Evolutionary conservation across 2,797 vertebrate genomes (phyloP), one percentile per base, ranked within the genome.

Genomic region (Psittacula echo): DNA sequence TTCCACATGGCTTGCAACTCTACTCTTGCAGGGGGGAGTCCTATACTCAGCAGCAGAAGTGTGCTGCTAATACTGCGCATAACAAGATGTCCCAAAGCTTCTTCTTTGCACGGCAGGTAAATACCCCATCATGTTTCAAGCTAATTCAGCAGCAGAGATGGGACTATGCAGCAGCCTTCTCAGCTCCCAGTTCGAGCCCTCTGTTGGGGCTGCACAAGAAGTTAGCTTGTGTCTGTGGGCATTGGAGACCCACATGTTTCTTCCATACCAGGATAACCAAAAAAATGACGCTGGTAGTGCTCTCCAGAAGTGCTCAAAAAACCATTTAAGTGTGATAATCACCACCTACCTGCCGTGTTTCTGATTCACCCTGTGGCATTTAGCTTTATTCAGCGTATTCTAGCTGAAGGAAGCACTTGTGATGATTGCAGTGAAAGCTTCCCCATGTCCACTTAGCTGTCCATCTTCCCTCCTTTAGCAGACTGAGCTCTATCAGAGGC

Each of bases 41-140:
- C 32, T 6, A 2, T 4, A 0, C 53, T 51, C 26, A 8, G 71
- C 24, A 27, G 44, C 70, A 47, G 32, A 11, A 54, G 14, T 37
- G 8, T 0, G 6, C 41, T 48, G 71, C 7, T 20, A 20, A 20
- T 32, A 8, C 9, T 1, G 2, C 3, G 0, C 37, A 0, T 24
- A 50, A 29, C 21, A 53, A 62, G 13, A 12, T 12, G 8, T 34
- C n/a, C n/a, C 32, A 11, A 2, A 2, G 19, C 21, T 81, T 29
- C 14, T 71, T 56, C 73, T 51, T 4, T 60, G 61, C 50, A 39
- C 2, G 6, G n/a, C 73, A 81, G 41, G 42, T 19, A 30, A 45
- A 3, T 1, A 27, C 3, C 8, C 8, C 2, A 1, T 4, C 37
- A 4, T 51, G 45, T 30, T 39, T 27, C 54, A 50, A n/a, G 27